Percentiles rank a stretch among this genome's conserved stretches.
Conservation (phyloP, 2,113 vertebrate species). For the Seriola rivoliana region DNA sequence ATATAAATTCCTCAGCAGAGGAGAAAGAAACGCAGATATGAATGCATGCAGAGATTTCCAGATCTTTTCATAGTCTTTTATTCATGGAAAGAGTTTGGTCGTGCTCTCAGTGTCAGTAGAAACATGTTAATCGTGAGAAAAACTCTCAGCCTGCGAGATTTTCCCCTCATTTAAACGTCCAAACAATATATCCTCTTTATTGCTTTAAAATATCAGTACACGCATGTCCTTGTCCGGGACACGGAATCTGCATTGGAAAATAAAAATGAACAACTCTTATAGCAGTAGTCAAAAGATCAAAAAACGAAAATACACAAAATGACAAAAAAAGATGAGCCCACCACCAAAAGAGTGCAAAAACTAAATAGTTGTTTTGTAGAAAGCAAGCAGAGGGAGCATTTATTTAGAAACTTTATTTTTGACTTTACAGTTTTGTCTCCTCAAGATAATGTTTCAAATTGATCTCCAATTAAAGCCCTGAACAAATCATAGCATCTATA, state of each 20-base stretch:
- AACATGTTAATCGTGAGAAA: conserved; percentile 84
- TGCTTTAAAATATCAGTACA: conserved; percentile 73
- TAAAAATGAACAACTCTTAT: conserved; percentile 65
- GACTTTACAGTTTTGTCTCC: conserved; percentile 80
- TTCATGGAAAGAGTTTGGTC: conserved; percentile 51
- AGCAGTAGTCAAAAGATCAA: conserved; percentile 61
- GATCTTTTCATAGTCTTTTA: conserved; percentile 70
- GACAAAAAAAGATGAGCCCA: conserved; percentile 66
- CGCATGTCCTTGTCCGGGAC: conserved; percentile 63
- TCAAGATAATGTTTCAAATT: conserved; percentile 66
- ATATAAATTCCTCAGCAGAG: conserved; percentile 2
- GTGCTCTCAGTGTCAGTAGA: conserved; percentile 60
- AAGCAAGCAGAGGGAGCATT: conserved; percentile 85
- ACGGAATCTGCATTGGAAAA: conserved; percentile 56
- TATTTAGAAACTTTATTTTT: conserved; percentile 88
- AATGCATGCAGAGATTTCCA: conserved; percentile 64
- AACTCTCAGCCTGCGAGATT: conserved; percentile 90
- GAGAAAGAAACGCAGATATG: conserved; percentile 44
- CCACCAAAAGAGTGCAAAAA: conserved; percentile 77
- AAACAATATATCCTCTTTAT: conserved; percentile 73
- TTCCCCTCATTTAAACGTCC: conserved; percentile 70
- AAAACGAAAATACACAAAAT: conserved; percentile 49
- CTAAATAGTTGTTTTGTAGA: conserved; percentile 62
- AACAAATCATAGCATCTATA: conserved; percentile 64
- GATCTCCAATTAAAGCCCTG: conserved; percentile 78